These are phyloP conservation scores for Malacoctenus gilli DNA, from an alignment of 2,797 vertebrate species.

Conservation along the genomic window DNA sequence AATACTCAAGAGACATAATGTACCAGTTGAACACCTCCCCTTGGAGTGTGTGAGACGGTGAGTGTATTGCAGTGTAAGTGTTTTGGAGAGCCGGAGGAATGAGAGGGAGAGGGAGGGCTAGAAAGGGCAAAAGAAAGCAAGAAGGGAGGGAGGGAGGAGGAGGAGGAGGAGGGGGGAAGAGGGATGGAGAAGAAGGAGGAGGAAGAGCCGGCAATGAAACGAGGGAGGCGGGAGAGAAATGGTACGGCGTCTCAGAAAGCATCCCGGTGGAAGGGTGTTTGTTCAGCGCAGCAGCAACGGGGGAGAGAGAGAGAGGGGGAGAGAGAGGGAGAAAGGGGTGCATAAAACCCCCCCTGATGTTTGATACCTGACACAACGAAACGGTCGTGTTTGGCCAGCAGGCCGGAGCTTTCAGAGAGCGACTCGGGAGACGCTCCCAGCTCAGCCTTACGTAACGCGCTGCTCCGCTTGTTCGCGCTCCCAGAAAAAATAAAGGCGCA, in stretches of 20 bases:
- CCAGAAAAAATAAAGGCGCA: conserved; percentile 33
- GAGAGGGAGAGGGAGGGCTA: conserved; percentile 3
- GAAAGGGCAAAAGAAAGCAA: conserved; percentile 5
- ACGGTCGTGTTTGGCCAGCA: conserved; percentile 24
- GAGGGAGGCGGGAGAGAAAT: conserved; percentile 10
- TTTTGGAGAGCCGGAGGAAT: conserved; percentile 44
- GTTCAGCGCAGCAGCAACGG: conserved; percentile 31
- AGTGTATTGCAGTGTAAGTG: conserved; percentile 54
- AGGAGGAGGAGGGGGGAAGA: conserved; percentile 10
- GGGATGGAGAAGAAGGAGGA: not conserved
- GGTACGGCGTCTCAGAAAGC: conserved; percentile 33
- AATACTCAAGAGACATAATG: conserved; percentile 73
- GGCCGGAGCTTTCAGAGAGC: conserved; percentile 1
- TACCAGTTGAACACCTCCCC: conserved; percentile 71
- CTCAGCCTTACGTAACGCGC: conserved; percentile 3
- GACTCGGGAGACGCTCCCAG: conserved; percentile 12
- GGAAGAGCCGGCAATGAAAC: conserved; percentile 6
- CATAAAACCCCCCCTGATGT: conserved; percentile 18
- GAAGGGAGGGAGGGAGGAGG: conserved; percentile 1
- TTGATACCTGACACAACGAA: conserved; percentile 33
- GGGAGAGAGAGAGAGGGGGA: conserved; percentile 3
- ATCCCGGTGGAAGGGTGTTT: conserved; percentile 25
- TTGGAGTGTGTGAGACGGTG: conserved; percentile 43
- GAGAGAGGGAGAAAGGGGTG: conserved; percentile 7
- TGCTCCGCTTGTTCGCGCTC: conserved; percentile 3